A percentile compares a stretch with the other conserved stretches of the same genome.
Conservation (phyloP, 2,888 invertebrate genomes). For the Tryphoninae sp. region DNA sequence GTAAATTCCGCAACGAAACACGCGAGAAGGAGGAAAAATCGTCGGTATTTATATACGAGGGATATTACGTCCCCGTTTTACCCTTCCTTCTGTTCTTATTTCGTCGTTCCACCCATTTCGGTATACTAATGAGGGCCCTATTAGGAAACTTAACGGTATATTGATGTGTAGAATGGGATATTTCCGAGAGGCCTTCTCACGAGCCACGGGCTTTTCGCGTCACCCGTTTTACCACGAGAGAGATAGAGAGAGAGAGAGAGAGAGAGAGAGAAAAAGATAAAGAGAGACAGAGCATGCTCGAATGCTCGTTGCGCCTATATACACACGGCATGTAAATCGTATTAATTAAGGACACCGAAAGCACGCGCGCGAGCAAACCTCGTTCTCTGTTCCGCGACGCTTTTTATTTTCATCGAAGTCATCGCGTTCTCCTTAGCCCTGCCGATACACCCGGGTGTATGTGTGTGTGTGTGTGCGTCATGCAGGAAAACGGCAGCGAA, state of each 20-base stretch:
- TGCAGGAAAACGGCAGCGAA: slow-evolving; percentile 43
- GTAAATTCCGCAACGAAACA: background rate
- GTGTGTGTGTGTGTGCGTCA: background rate
- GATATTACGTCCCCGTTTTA: slow-evolving; percentile 16
- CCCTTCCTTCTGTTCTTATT: slow-evolving; percentile 33
- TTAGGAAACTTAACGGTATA: slow-evolving; percentile 76
- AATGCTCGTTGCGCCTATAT: background rate
- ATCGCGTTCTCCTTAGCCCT: background rate
- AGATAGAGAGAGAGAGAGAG: slow-evolving; percentile 5
- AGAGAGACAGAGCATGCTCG: slow-evolving; percentile 3
- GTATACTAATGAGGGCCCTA: slow-evolving; percentile 79
- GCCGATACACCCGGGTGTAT: too few relatives aligned
- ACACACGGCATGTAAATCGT: slow-evolving; percentile 75
- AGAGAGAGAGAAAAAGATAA: background rate
- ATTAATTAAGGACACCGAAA: slow-evolving; percentile 76
- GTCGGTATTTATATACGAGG: slow-evolving; percentile 7
- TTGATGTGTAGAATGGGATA: slow-evolving; percentile 46
- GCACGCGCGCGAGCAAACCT: slow-evolving; percentile 36
- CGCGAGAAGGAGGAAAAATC: slow-evolving; percentile 3
- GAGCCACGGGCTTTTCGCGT: background rate
- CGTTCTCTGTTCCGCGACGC: slow-evolving; percentile 13
- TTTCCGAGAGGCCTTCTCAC: slow-evolving; percentile 16
- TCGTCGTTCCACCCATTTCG: slow-evolving; percentile 36
- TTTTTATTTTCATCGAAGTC: slow-evolving; percentile 10
- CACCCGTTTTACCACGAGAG: slow-evolving; percentile 23